phyloP scores from a whole-genome alignment of 2,113 vertebrate genomes.

The Stictonetta naevosa region DNA sequence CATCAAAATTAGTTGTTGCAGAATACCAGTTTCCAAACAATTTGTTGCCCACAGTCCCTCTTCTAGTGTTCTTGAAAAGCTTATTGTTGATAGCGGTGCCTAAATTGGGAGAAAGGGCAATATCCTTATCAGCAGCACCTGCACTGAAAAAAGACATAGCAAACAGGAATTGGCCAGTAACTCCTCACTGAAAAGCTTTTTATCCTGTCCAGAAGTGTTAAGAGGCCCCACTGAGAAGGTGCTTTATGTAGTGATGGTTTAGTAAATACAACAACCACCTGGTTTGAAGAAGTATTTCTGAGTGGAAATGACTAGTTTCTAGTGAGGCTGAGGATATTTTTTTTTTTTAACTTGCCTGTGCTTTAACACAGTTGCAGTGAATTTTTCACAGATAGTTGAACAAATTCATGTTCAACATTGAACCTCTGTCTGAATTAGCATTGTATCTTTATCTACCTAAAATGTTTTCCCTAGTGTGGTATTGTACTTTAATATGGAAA shows the following conservation, averaged over 20 bases:
- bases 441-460: background rate
- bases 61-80: background rate
- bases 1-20: background rate
- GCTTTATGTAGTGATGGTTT: background rate
- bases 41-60: background rate
- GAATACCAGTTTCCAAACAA: background rate
- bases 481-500: background rate
- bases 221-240: background rate
- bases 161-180: background rate
- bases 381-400: background rate
- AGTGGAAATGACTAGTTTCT: background rate
- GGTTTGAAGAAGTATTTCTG: background rate
- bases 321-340: too few relatives aligned
- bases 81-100: background rate
- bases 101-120: background rate
- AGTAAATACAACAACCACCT: background rate
- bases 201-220: background rate
- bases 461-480: background rate
- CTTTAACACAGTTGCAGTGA: background rate
- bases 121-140: background rate
- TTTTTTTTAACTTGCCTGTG: background rate
- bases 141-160: background rate
- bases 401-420: background rate
- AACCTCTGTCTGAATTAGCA: background rate
- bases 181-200: background rate